These are phyloP conservation scores for Geopemphigus sp. DNA, from an alignment of 1,140 invertebrate species.

Conservation along the genomic window DNA sequence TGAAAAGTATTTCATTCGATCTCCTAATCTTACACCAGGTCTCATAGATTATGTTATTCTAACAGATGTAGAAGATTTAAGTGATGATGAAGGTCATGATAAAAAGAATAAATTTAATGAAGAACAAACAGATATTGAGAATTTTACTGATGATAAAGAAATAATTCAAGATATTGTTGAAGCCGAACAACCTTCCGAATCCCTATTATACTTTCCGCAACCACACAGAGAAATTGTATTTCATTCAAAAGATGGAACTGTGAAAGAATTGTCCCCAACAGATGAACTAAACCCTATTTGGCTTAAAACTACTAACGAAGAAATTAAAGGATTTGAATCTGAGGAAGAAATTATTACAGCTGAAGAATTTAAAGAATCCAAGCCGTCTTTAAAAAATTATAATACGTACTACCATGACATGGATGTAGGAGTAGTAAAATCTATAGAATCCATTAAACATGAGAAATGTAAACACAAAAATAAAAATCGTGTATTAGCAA, in stretches of 20 bases:
- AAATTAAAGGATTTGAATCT: slow-evolving; percentile 32
- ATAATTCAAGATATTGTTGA: not conserved
- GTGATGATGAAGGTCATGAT: slow-evolving; percentile 31
- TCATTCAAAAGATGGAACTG: slow-evolving; percentile 29
- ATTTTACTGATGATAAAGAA: slow-evolving; percentile 6
- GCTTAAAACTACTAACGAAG: slow-evolving; percentile 27
- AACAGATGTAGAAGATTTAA: slow-evolving; percentile 38
- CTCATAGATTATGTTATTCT: slow-evolving; percentile 24
- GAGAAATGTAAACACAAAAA: slow-evolving; percentile 20
- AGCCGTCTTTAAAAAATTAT: not conserved
- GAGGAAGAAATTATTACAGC: slow-evolving; percentile 34
- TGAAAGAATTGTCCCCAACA: not conserved
- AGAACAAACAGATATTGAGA: slow-evolving; percentile 25
- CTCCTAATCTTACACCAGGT: not conserved
- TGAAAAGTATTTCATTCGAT: slow-evolving; percentile 26
- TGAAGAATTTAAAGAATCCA: not conserved
- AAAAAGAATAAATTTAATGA: not conserved
- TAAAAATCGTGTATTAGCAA: not conserved
- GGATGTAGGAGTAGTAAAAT: slow-evolving; percentile 22
- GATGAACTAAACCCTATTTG: slow-evolving; percentile 24
- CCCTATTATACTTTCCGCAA: not conserved
- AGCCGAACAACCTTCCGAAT: not conserved
- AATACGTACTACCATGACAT: slow-evolving; percentile 25
- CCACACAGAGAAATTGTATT: slow-evolving; percentile 30
- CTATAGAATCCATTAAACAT: slow-evolving; percentile 11